Evolutionary conservation across 2,113 vertebrate species (phyloP), one percentile per base, ranked within the genome.

Genomic region (Lethenteron camtschaticum): DNA sequence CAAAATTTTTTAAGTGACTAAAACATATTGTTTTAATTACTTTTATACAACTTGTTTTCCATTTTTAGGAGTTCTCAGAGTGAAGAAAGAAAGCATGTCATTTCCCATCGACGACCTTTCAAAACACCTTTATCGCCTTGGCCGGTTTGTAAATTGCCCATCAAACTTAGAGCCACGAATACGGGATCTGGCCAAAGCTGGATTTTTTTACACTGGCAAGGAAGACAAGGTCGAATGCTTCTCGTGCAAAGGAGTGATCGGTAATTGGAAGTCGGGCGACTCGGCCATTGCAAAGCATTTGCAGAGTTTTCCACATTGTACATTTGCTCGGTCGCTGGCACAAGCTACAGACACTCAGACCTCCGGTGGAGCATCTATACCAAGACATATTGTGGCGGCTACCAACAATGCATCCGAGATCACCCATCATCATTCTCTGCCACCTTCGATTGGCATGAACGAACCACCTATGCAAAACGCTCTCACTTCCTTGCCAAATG

Each of bases 181-280:
- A 6, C 41, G 41, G 41, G 88, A 95, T 68, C 81, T 99, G 57
- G 87, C 89, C 68, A 95, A 84, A 79, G 92, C 94, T 3, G 94
- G 91, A 12, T 94, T 99, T 77, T 96, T 95, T 75, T 92, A 86
- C 72, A n/a, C 88, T 69, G 87, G 87, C 3, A 86, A 85, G 69
- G 86, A 81, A 3, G 92, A 99, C 74, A 78, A 81, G 69, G 94
- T 99, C 72, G 87, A 86, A 68, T 99, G 94, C 75, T 99, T 96
- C 77, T 82, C 84, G 68, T 99, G 94, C 56, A 89, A 88, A 56
- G 90, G 89, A 66, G 85, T 85, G 70, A 78, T 96, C 55, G 88
- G 82, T 78, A 95, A 94, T 79, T 96, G 94, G 94, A 89, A 94
- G 70, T 89, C 90, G 0, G 90, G 95, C n/a, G 94, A 99, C 77